phyloP scores from a whole-genome alignment of 2,888 invertebrate species.

The Apoda limacodes region DNA sequence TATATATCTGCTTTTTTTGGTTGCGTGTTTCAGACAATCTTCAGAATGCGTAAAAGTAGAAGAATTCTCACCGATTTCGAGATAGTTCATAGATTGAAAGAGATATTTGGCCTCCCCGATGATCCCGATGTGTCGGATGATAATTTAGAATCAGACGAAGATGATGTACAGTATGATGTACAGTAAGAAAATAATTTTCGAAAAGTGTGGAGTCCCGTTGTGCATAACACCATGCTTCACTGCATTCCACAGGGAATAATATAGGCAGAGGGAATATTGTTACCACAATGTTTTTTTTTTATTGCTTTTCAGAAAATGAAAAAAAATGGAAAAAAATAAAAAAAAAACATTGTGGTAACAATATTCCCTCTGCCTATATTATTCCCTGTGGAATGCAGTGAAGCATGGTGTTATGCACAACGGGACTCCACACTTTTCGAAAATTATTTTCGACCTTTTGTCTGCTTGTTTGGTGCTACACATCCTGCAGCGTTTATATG shows the following conservation, averaged over 20 bases:
- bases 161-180: conserved; percentile 5
- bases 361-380: too few species aligned
- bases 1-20: conserved; percentile 8
- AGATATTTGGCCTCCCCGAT: conserved; percentile 14
- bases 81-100: conserved; percentile 11
- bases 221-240: conserved; percentile 16
- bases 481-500: conserved; percentile 17
- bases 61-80: conserved; percentile 12
- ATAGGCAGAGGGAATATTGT: too few species aligned
- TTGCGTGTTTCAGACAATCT: conserved; percentile 5
- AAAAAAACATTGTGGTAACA: too few species aligned
- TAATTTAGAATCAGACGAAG: conserved; percentile 6
- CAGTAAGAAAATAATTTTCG: conserved; percentile 11
- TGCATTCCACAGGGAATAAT: conserved; percentile 12
- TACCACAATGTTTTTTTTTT: too few species aligned
- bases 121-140: conserved; percentile 8
- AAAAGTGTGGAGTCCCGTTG: conserved; percentile 11
- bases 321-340: too few species aligned
- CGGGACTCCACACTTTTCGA: conserved; percentile 11
- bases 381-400: conserved; percentile 12
- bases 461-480: conserved; percentile 15
- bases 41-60: conserved; percentile 9
- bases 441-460: conserved; percentile 12
- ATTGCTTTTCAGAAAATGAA: too few species aligned
- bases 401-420: conserved; percentile 15